Base-by-base conservation (phyloP, 2,797 vertebrate species). In the Yasuhikotakia modesta region DNA sequence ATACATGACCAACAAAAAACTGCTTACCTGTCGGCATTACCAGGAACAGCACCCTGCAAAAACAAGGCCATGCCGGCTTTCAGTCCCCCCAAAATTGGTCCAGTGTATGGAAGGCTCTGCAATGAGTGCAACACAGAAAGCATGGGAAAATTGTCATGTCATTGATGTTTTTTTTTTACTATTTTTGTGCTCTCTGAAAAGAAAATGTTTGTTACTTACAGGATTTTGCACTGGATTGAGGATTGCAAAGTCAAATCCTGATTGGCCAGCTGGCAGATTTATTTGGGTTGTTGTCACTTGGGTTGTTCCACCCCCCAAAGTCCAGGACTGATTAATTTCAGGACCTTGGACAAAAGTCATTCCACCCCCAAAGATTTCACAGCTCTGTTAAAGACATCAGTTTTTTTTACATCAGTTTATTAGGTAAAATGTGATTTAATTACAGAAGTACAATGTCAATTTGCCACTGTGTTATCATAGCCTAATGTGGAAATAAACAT, bases 41-140 rank as follows among this genome's bases (percentile, higher is more conserved):
- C 1, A 11, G 50, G 35, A 57, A 83, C 7, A 17, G 22, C 1
- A 13, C 82, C 82, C 35, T 52, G 43, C 24, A 70, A n/a, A 10
- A 14, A 13, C 27, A 78, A 22, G 27, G 45, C 3, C 68, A 35
- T 70, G 3, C 46, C 67, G 17, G 67, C 27, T 63, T 43, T 50
- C 11, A 70, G 45, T 14, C 76, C 76, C 12, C 67, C 67, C 1
- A 2, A 11, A 35, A 61, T 13, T 35, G 58, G 58, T 6, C 58
- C 58, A 2, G 30, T 32, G n/a, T 61, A 32, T 32, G 58, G 58
- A 10, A 61, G 58, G 2, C 0, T 35, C 58, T 61, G 58, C n/a
- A 39, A 45, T 35, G 4, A 32, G 50, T 4, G n/a, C 30, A 74
- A 14, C 14, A 45, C 14, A 5, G n/a, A 8, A 45, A 21, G 7